phyloP scores from a whole-genome alignment of 2,888 invertebrate genomes.

The Eudasyphora cyanicolor region DNA sequence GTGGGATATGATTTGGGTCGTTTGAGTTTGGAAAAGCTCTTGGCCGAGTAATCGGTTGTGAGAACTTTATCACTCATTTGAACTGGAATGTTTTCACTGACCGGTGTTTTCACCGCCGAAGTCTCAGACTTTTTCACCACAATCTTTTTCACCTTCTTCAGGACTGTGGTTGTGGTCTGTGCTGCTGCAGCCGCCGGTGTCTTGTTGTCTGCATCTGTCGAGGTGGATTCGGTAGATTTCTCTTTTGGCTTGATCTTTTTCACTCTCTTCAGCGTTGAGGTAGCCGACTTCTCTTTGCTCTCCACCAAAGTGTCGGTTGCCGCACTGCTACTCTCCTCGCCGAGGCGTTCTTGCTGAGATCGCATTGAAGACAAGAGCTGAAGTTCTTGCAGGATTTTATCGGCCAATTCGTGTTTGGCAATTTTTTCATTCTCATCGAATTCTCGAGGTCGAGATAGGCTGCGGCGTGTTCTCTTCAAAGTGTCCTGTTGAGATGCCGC shows the following conservation, averaged over 20 bases:
- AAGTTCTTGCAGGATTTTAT: constrained; percentile 78
- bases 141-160: constrained; percentile 76
- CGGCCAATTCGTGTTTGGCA: constrained; percentile 76
- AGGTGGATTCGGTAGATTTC: constrained; percentile 62
- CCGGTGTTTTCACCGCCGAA: constrained; percentile 51
- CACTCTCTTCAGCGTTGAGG: constrained; percentile 71
- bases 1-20: constrained; percentile 83
- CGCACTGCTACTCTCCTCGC: constrained; percentile 22
- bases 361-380: constrained; percentile 76
- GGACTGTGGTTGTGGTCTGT: constrained; percentile 67
- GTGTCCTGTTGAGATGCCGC: constrained; percentile 41
- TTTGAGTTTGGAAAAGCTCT: constrained; percentile 81
- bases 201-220: constrained; percentile 50
- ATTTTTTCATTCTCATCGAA: constrained; percentile 69
- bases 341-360: constrained; percentile 69
- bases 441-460: constrained; percentile 71
- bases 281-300: constrained; percentile 59
- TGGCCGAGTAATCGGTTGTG: constrained; percentile 65
- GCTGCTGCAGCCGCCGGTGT: constrained; percentile 42
- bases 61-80: constrained; percentile 38
- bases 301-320: neutral
- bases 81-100: constrained; percentile 60
- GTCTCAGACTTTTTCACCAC: constrained; percentile 74
- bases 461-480: constrained; percentile 68
- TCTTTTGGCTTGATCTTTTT: constrained; percentile 75